phyloP scores from a whole-genome alignment of 2,113 vertebrate genomes.

The Hoplias malabaricus region DNA sequence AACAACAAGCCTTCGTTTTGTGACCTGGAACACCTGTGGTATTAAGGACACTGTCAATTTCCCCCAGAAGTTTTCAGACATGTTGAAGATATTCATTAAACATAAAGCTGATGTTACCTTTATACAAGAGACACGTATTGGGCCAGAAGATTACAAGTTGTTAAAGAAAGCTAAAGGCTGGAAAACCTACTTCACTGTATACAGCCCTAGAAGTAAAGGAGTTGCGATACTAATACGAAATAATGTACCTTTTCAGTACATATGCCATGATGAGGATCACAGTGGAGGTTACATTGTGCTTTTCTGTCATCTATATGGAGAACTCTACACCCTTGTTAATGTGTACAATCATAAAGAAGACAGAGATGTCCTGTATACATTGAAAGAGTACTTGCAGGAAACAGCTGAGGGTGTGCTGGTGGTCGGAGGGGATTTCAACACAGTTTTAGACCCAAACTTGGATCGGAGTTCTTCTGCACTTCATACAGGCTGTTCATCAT shows the following conservation, averaged over 20 bases:
- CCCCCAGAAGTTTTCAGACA: not conserved
- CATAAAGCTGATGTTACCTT: constrained; percentile 3
- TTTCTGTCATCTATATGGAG: constrained; percentile 30
- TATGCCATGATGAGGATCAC: constrained; percentile 33
- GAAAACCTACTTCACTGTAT: constrained; percentile 3
- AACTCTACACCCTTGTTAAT: constrained; percentile 53
- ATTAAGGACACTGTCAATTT: not conserved
- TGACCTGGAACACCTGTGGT: constrained; percentile 42
- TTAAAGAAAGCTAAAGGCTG: not conserved
- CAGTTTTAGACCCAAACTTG: constrained; percentile 30
- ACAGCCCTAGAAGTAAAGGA: constrained; percentile 11
- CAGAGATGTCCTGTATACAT: constrained; percentile 28
- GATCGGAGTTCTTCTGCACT: constrained; percentile 1
- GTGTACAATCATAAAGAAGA: constrained; percentile 51
- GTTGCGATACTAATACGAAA: constrained; percentile 40
- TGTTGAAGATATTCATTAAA: not conserved
- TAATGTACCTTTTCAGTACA: constrained; percentile 1
- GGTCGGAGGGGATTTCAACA: constrained; percentile 42
- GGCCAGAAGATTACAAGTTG: not conserved
- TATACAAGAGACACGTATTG: constrained; percentile 43
- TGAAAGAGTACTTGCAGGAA: constrained; percentile 57
- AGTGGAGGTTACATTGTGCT: constrained; percentile 38
- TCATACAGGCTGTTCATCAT: not conserved
- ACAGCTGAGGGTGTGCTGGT: constrained; percentile 41
- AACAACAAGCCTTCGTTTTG: not conserved